Base-by-base conservation (phyloP, 2,797 vertebrate genomes). In the Gallinago nigripennis region DNA sequence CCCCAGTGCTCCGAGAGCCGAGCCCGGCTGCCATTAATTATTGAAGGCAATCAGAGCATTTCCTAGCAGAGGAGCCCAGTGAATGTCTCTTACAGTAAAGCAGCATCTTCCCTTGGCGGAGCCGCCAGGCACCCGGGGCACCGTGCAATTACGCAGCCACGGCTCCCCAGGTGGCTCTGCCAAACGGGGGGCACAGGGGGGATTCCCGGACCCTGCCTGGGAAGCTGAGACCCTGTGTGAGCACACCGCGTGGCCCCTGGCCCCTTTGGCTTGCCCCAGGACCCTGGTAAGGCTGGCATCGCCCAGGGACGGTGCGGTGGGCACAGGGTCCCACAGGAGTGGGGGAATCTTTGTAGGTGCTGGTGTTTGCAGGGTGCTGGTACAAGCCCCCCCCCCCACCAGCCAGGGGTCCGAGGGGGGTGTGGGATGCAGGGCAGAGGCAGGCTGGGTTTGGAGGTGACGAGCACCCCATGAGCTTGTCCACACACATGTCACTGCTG, bases 1-100 rank as follows among this genome's bases (percentile, higher is more conserved):
- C 66, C 68, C 68, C 48, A 12, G 37, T 4, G 56, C 66, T 63
- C 54, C 11, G 7, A 31, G 31, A 33, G 84, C 66, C 8, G 50
- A 60, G 88, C 88, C 81, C 21, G 45, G 75, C 53, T 33, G 93
- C 91, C 93, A 97, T 98, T 96, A 98, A 98, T 98, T 98, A 98
- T 98, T 98, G 95, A 98, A 96, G 95, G 88, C 90, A 97, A 97
- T 96, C 96, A 96, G 97, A 95, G 97, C 96, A 97, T 98, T 98
- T 98, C 97, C 97, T 97, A 98, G 98, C 97, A 98, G 88, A 86
- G 69, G 82, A 85, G 96, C 73, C 92, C 90, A 9, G 80, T 21
- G 28, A 46, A 28, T 16, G 56, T 23, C 94, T 72, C 65, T 95
- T 94, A 72, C 94, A 87, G 94, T 37, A 95, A 92, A 94, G 89